Evolutionary conservation across 2,113 vertebrate genomes (phyloP).

Genomic region (Caranx ignobilis): DNA sequence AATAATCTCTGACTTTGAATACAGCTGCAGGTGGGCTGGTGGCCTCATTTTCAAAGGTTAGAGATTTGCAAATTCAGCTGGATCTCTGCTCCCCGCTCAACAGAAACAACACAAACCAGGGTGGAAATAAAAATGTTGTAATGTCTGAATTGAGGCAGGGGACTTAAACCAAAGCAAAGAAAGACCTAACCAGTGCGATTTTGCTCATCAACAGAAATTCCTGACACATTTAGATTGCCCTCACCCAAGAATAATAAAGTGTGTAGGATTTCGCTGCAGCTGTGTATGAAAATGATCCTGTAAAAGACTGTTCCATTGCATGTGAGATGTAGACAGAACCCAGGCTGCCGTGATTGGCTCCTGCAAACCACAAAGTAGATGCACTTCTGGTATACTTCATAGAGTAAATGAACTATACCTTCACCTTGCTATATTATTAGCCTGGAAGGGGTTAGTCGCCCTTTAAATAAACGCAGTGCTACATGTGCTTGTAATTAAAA

Average conservation of each 20-base stretch:
- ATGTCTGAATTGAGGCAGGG: conserved; percentile 60
- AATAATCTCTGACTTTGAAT: conserved; percentile 35
- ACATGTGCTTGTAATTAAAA: conserved; percentile 55
- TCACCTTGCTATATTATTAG: conserved; percentile 47
- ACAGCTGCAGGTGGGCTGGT: conserved; percentile 57
- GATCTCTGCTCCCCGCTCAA: conserved; percentile 32
- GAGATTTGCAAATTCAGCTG: conserved; percentile 72
- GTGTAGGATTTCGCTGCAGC: conserved; percentile 69
- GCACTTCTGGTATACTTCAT: conserved; percentile 42
- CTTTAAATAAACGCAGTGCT: conserved; percentile 42
- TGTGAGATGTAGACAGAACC: conserved; percentile 58
- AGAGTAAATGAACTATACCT: conserved; percentile 22
- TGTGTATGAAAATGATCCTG: conserved; percentile 66
- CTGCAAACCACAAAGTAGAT: conserved; percentile 66
- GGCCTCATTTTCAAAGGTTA: conserved; percentile 66
- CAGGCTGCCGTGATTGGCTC: conserved; percentile 52
- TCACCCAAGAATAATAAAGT: conserved; percentile 79
- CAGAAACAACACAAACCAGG: conserved; percentile 65
- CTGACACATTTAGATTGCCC: conserved; percentile 67
- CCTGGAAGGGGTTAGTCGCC: neutral
- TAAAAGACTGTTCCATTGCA: conserved; percentile 63
- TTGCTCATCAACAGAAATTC: conserved; percentile 74
- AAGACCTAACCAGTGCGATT: conserved; percentile 50
- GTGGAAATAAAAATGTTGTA: conserved; percentile 78
- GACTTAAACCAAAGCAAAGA: conserved; percentile 62